Conservation (phyloP, 2,888 invertebrate species). For the Epinotia bilunana region DNA sequence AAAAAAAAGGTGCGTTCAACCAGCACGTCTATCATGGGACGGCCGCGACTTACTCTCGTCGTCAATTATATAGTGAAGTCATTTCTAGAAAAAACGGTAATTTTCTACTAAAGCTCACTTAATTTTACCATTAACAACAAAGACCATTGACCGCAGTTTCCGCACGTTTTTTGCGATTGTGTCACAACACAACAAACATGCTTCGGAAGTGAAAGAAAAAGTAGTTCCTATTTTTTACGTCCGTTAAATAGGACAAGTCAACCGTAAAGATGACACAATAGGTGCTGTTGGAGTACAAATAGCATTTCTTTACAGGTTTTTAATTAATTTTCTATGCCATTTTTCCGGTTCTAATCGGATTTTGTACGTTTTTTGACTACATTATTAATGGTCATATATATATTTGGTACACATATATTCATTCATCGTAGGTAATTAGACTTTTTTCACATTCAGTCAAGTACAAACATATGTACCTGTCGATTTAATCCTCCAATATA, state of each 20-base stretch:
- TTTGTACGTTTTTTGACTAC: too few species aligned
- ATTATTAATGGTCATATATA: too few species aligned
- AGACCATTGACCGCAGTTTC: slow-evolving; percentile 26
- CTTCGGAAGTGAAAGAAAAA: slow-evolving; percentile 19
- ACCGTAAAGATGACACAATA: slow-evolving; percentile 23
- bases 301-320: background rate
- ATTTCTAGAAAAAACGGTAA: background rate
- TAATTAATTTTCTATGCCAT: background rate
- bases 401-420: too few species aligned
- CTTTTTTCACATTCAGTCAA: too few species aligned
- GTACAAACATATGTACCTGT: too few species aligned
- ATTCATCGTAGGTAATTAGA: too few species aligned
- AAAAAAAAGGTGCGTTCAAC: too few species aligned
- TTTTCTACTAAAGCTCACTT: background rate
- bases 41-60: too few species aligned
- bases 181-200: background rate
- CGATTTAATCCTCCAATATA: too few species aligned
- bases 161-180: slow-evolving; percentile 31
- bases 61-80: background rate
- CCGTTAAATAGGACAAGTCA: slow-evolving; percentile 13
- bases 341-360: slow-evolving; percentile 10
- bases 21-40: too few species aligned
- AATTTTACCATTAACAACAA: background rate
- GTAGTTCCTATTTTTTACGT: slow-evolving; percentile 18
- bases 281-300: background rate